Base-by-base conservation (phyloP, 2,797 vertebrate species). In the Iguana delicatissima region DNA sequence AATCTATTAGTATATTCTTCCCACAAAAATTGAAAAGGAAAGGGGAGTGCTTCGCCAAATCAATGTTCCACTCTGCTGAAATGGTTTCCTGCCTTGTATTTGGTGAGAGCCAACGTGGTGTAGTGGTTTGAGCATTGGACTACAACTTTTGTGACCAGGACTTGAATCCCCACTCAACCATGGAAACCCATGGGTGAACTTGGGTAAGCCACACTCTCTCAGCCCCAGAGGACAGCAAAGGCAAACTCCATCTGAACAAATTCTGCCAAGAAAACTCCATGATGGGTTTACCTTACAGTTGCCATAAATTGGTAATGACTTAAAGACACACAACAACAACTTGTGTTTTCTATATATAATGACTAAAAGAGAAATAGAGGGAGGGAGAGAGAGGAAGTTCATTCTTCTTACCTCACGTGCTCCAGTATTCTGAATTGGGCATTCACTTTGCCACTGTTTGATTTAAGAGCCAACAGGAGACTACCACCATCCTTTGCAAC, bases 381-480 rank as follows among this genome's bases (percentile, higher is more conserved):
- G 14, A 35, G 72, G 14, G 24, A 79, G 42, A 50, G 77, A 79
- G 77, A 29, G 42, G 26, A 24, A 79, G 24, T 50, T 91, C 86
- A 92, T 93, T 73, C 35, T 50, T 83, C 80, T 57, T 69, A 42
- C 13, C 12, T 14, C 88, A 0, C 46, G 95, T 35, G 76, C 92
- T 93, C 89, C 20, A 91, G 85, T 92, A 91, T 92, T 94, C 88
- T 73, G 88, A 95, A 93, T 93, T 84, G 85, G 94, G 94, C 38
- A 13, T 94, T 95, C 50, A 1, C 94, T 95, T 96, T 92, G 92
- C 89, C 5, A 83, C 91, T 76, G 93, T 86, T 50, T 79, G 87
- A 90, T 95, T 94, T 95, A 94, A 79, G 89, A 92, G 94, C 89
- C 93, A 93, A 80, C 50, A 14, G 1, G 89, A 92, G 91, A 93